Base-by-base conservation (phyloP, 1,140 invertebrate species). In the Vollenhovia emeryi region DNA sequence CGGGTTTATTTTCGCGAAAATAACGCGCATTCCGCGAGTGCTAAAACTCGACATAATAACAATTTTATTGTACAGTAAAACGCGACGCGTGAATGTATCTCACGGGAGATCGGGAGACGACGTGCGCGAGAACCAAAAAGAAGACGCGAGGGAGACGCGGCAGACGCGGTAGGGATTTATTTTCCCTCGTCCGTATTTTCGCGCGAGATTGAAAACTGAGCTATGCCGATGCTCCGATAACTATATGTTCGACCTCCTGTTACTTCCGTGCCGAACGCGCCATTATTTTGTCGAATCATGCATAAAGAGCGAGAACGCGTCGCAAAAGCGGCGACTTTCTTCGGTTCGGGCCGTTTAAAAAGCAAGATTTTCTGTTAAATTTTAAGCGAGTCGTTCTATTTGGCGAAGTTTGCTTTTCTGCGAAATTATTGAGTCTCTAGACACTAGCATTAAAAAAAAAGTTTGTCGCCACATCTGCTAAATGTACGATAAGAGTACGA, bases 11-110 rank as follows among this genome's bases (percentile, higher is more conserved):
- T 75, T 79, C 60, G 62, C 48, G 43, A 79, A 52, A 79, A 68
- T 79, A 68, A 79, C 60, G 76, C 21, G 75, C 75, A 45, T 55
- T 52, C 21, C 62, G 59, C 30, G 76, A 52, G 62, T 76, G 62
- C 48, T 52, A 68, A 62, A 62, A 68, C 76, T 79, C 62, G 27
- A 52, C 76, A 68, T 68, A 79, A 79, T 79, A 79, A 55, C 76
- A 55, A 79, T 79, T 79, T 79, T 79, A 79, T 79, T 68, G 76
- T 79, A 79, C 45, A 68, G 21, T 79, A 79, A 79, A 79, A 79
- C 59, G 60, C 45, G 60, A 62, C 33, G 62, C 33, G 76, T 48
- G 60, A 66, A 68, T 68, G 33, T 79, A 66, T 68, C 62, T 79
- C 48, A 50, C 33, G 30, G 48, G 60, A 68, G 76, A 79, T 79